A percentile compares a stretch with the other conserved stretches of the same genome.
These are phyloP conservation scores for Rhabdornis inornatus DNA, from an alignment of 2,113 vertebrate genomes.

Conservation along the genomic window DNA sequence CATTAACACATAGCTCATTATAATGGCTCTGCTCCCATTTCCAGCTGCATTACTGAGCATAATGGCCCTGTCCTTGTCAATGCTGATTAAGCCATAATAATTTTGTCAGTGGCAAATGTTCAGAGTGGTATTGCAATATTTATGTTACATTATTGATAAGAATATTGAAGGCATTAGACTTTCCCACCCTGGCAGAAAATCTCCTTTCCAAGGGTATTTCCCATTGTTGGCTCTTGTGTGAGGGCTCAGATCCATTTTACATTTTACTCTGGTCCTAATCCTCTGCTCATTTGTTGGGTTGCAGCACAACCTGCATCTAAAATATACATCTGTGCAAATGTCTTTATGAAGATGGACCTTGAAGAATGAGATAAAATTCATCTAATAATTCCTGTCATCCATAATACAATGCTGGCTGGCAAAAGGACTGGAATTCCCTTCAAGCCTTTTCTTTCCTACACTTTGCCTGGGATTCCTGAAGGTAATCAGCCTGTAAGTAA, in stretches of 20 bases:
- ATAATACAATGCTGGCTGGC: not conserved
- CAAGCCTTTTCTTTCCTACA: not conserved
- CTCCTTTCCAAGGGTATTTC: not conserved
- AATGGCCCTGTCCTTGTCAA: conserved; percentile 17
- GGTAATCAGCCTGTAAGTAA: not conserved
- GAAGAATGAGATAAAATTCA: not conserved
- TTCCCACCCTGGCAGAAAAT: not conserved
- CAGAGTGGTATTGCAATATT: not conserved
- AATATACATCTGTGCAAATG: not conserved
- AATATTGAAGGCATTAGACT: not conserved
- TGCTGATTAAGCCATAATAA: conserved; percentile 17
- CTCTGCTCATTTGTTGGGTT: not conserved
- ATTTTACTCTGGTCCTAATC: not conserved
- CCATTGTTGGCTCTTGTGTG: not conserved
- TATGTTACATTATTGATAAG: conserved; percentile 38
- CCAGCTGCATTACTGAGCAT: not conserved
- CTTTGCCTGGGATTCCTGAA: not conserved
- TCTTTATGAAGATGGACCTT: not conserved
- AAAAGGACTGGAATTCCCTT: not conserved
- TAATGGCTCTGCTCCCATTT: not conserved
- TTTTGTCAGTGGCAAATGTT: conserved; percentile 22
- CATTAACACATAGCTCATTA: not conserved
- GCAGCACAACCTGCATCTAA: not conserved
- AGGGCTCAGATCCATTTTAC: not conserved
- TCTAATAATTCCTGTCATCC: not conserved